Evolutionary conservation across 2,888 invertebrate genomes (phyloP).

Genomic region (Callimorpha dominula): DNA sequence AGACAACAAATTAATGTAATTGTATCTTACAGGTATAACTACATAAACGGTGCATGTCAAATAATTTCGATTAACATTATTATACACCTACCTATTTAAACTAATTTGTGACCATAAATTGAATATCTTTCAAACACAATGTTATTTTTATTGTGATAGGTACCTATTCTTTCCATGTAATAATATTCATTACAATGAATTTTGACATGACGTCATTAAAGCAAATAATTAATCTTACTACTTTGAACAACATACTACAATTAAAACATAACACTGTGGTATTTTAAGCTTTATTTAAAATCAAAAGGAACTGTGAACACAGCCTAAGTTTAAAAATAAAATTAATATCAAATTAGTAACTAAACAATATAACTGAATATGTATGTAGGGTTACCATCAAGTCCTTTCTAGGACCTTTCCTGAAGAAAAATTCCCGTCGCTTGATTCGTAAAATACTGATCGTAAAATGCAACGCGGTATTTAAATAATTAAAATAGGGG

Average conservation of each 20-base stretch:
- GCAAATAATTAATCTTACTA: too few species aligned
- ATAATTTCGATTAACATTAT: not conserved
- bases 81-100: not conserved
- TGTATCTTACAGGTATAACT: not conserved
- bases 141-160: too few species aligned
- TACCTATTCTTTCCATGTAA: not conserved
- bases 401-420: not conserved
- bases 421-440: not conserved
- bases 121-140: not conserved
- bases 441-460: not conserved
- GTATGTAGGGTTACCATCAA: not conserved
- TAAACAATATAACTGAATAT: not conserved
- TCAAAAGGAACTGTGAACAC: slow-evolving; percentile 26
- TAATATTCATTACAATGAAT: not conserved
- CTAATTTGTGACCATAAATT: not conserved
- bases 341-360: not conserved
- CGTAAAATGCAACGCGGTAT: slow-evolving; percentile 2
- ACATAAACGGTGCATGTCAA: not conserved
- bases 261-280: not conserved
- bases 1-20: slow-evolving; percentile 9
- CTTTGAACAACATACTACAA: too few species aligned
- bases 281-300: not conserved
- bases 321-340: slow-evolving; percentile 14
- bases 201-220: not conserved
- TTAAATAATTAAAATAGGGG: not conserved